phyloP scores from a whole-genome alignment of 2,113 vertebrate genomes.

The Hemichromis elongatus region DNA sequence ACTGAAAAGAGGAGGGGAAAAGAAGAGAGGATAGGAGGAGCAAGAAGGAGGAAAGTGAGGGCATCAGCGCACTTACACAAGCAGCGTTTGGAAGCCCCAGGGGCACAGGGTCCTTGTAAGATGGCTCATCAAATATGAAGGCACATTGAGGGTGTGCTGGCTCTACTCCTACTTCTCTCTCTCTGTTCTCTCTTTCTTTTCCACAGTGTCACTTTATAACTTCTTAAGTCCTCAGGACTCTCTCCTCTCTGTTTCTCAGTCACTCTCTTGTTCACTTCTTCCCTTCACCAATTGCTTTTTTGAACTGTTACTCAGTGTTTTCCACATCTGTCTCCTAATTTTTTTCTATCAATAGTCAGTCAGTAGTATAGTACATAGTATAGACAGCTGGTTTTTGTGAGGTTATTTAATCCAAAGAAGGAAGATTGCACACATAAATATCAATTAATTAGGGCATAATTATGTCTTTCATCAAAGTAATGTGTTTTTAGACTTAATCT shows the following conservation, averaged over 20 bases:
- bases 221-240: not conserved
- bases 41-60: not conserved
- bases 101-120: constrained; percentile 50
- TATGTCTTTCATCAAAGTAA: not conserved
- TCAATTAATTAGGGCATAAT: not conserved
- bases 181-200: not conserved
- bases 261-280: not conserved
- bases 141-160: constrained; percentile 14
- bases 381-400: not conserved
- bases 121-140: constrained; percentile 71
- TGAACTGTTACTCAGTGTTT: not conserved
- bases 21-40: not conserved
- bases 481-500: not conserved
- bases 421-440: not conserved
- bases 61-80: constrained; percentile 74
- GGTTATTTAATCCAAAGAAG: not conserved
- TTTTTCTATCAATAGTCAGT: not conserved
- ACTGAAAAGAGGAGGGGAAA: not conserved
- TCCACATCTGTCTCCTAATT: not conserved
- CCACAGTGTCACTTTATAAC: not conserved
- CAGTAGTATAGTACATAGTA: not conserved
- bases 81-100: constrained; percentile 40
- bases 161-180: constrained; percentile 3
- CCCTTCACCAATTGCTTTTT: not conserved
- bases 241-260: not conserved